phyloP scores from a whole-genome alignment of 2,888 invertebrate species.

The Pyrochroa serraticornis region DNA sequence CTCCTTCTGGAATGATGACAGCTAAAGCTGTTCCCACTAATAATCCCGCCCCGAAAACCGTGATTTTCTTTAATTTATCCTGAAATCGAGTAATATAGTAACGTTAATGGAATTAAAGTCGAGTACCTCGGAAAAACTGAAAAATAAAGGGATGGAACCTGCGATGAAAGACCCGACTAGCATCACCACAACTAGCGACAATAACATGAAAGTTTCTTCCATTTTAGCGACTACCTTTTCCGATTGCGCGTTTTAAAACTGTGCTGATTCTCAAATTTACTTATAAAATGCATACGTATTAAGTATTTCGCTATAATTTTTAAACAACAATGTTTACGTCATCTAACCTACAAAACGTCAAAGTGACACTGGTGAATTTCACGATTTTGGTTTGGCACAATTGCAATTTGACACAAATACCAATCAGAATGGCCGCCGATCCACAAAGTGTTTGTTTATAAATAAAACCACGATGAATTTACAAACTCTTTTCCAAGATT shows the following conservation, averaged over 20 bases:
- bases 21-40: slow-evolving; percentile 96
- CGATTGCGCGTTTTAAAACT: slow-evolving; percentile 26
- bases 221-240: slow-evolving; percentile 59
- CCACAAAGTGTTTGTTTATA: neutral
- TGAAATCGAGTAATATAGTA: too few species aligned
- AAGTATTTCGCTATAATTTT: slow-evolving; percentile 6
- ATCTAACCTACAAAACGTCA: neutral
- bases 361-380: neutral
- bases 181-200: slow-evolving; percentile 90
- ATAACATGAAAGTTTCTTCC: slow-evolving; percentile 84
- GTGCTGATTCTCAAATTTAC: slow-evolving; percentile 24
- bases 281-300: slow-evolving; percentile 45
- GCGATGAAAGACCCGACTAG: slow-evolving; percentile 93
- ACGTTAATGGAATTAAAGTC: slow-evolving; percentile 4
- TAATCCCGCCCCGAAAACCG: slow-evolving; percentile 95
- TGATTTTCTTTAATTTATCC: slow-evolving; percentile 92
- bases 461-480: slow-evolving; percentile 73
- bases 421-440: slow-evolving; percentile 1
- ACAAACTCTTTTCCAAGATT: slow-evolving; percentile 87
- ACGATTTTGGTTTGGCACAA: too few species aligned
- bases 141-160: slow-evolving; percentile 92
- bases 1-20: slow-evolving; percentile 98
- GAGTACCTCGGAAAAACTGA: slow-evolving; percentile 91
- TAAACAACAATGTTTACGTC: too few species aligned
- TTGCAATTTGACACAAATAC: too few species aligned